Conservation (phyloP, 2,888 invertebrate genomes). For the Chloromyia formosa region DNA sequence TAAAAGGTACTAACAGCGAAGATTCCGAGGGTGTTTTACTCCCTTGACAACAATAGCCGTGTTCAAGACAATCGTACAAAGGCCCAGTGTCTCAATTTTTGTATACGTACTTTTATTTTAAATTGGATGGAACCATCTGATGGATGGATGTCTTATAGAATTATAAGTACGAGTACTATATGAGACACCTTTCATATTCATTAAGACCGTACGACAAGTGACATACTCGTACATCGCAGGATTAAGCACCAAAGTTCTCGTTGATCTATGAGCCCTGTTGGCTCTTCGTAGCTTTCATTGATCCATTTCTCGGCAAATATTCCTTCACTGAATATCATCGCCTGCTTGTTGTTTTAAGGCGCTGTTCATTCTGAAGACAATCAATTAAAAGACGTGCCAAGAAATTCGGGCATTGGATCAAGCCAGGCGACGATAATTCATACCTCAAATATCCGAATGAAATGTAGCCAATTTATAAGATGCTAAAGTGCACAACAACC, state of each 20-base stretch:
- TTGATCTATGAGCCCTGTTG: not conserved
- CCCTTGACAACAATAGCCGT: no score
- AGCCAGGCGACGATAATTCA: conserved; percentile 37
- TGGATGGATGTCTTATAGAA: no score
- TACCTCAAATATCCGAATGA: conserved; percentile 29
- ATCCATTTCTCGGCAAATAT: not conserved
- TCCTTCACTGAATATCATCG: not conserved
- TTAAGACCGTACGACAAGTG: not conserved
- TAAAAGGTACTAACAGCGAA: no score
- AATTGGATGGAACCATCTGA: no score
- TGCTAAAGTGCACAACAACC: conserved; percentile 36
- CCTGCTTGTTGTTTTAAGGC: not conserved
- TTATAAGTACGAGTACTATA: no score
- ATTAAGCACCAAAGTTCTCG: not conserved
- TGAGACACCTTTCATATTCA: no score
- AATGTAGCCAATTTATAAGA: conserved; percentile 36
- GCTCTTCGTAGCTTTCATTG: conserved; percentile 6
- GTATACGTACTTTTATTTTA: no score
- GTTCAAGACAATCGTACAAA: no score
- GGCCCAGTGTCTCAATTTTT: no score
- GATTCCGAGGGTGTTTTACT: no score
- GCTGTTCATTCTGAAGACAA: conserved; percentile 10
- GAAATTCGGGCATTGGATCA: conserved; percentile 32
- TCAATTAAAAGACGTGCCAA: conserved; percentile 28
- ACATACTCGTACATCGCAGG: not conserved